These are phyloP conservation scores for Chrysopa pallens DNA, from an alignment of 1,140 invertebrate species.

Conservation along the genomic window DNA sequence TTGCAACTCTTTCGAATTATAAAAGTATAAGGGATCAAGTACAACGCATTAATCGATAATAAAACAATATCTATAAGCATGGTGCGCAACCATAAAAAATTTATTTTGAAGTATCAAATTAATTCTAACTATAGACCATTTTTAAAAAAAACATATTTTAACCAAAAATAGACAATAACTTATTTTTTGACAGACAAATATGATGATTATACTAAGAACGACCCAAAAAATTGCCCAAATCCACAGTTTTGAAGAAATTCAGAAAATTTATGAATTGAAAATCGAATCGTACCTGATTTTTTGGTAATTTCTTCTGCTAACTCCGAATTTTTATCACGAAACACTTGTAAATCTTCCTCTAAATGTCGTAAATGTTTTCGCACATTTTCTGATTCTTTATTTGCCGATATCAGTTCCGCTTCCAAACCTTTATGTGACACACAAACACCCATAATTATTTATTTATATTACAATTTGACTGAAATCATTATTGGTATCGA, in stretches of 20 bases:
- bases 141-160: too few relatives aligned
- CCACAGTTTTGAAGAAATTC: not conserved
- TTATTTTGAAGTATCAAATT: too few relatives aligned
- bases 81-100: too few relatives aligned
- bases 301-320: conserved; percentile 26
- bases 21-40: too few relatives aligned
- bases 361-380: conserved; percentile 29
- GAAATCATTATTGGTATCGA: not conserved
- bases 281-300: conserved; percentile 23
- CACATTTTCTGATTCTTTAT: conserved; percentile 33
- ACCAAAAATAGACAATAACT: too few relatives aligned
- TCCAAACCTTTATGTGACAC: conserved; percentile 25
- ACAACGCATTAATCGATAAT: too few relatives aligned
- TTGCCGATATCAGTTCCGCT: conserved; percentile 30
- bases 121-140: too few relatives aligned
- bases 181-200: too few relatives aligned
- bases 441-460: conserved; percentile 3
- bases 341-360: conserved; percentile 29
- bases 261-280: not conserved
- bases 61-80: too few relatives aligned
- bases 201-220: too few relatives aligned
- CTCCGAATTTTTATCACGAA: conserved; percentile 27
- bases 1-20: too few relatives aligned
- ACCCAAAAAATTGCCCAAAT: too few relatives aligned
- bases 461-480: not conserved